Conservation (phyloP, 1,140 invertebrate genomes). For the Nasonia vitripennis region DNA sequence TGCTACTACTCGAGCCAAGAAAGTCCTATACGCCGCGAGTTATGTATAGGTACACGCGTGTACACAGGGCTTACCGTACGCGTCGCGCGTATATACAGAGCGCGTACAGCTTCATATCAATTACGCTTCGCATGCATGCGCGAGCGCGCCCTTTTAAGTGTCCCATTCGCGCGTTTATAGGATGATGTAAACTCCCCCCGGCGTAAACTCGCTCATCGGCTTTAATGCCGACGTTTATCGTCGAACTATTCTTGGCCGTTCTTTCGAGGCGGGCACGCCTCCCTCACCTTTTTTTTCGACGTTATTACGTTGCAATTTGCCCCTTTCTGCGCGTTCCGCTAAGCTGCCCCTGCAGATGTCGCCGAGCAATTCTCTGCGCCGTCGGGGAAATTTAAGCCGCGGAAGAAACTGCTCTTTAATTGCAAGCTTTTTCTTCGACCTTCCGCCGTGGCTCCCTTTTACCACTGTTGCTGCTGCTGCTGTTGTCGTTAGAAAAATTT, state of each 20-base stretch:
- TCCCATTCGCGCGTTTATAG: conserved; percentile 38
- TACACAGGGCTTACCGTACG: not conserved
- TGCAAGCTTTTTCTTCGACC: not conserved
- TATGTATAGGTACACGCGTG: too few species aligned
- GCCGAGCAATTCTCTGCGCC: too few species aligned
- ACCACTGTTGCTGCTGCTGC: not conserved
- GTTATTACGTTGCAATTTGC: conserved; percentile 15
- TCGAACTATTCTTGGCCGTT: conserved; percentile 17
- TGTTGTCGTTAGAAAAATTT: not conserved
- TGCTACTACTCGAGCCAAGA: not conserved
- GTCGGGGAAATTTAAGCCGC: not conserved
- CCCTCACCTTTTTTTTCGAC: too few species aligned
- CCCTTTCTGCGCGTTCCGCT: not conserved
- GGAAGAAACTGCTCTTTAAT: conserved; percentile 8
- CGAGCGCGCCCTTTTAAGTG: conserved; percentile 33
- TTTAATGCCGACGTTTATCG: conserved; percentile 52
- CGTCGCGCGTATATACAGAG: not conserved
- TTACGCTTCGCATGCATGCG: not conserved
- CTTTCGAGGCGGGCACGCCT: not conserved
- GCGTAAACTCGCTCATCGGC: conserved; percentile 9
- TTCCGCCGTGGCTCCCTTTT: not conserved
- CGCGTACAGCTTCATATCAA: not conserved
- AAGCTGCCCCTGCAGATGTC: too few species aligned
- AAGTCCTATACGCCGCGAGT: not conserved
- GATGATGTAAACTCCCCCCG: conserved; percentile 28